A percentile compares a stretch with the other conserved stretches of the same genome.
Conservation (phyloP, 2,797 vertebrate species). For the Ctenochaetus hawaiiensis region DNA sequence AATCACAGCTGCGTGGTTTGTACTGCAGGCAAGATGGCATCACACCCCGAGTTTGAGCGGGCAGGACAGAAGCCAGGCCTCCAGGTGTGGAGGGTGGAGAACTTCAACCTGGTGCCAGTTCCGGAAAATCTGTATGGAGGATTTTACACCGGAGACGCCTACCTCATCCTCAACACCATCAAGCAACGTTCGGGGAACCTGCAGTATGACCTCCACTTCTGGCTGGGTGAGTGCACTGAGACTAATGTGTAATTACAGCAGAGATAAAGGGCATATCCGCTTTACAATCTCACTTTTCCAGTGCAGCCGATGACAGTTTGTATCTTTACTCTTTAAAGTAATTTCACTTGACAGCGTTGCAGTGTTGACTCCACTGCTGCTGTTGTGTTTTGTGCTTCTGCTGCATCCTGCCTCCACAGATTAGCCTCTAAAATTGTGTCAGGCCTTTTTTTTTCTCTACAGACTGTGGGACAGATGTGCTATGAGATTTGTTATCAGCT, state of each 20-base stretch:
- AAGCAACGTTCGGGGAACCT: conserved; percentile 91
- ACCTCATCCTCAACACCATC: conserved; percentile 95
- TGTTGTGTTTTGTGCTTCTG: neutral
- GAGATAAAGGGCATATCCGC: neutral
- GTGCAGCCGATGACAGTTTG: neutral
- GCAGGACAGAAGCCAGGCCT: conserved; percentile 93
- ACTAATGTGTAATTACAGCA: neutral
- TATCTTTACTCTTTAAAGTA: neutral
- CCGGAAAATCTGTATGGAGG: conserved; percentile 92
- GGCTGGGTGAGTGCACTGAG: conserved; percentile 89
- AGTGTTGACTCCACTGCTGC: neutral
- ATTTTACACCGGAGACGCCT: conserved; percentile 96
- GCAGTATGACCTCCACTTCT: conserved; percentile 97
- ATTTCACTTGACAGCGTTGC: neutral
- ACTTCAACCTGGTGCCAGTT: conserved; percentile 94
- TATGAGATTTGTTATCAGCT: conserved; percentile 10
- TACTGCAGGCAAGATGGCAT: conserved; percentile 88
- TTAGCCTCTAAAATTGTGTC: neutral
- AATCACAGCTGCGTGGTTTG: conserved; percentile 22
- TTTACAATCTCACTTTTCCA: conserved; percentile 9
- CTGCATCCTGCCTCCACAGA: neutral
- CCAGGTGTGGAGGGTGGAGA: conserved; percentile 98
- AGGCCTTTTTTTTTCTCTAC: neutral
- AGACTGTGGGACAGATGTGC: neutral
- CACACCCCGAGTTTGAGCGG: conserved; percentile 91